These are phyloP conservation scores for Orthosia incerta DNA, from an alignment of 2,888 invertebrate species.

Conservation along the genomic window DNA sequence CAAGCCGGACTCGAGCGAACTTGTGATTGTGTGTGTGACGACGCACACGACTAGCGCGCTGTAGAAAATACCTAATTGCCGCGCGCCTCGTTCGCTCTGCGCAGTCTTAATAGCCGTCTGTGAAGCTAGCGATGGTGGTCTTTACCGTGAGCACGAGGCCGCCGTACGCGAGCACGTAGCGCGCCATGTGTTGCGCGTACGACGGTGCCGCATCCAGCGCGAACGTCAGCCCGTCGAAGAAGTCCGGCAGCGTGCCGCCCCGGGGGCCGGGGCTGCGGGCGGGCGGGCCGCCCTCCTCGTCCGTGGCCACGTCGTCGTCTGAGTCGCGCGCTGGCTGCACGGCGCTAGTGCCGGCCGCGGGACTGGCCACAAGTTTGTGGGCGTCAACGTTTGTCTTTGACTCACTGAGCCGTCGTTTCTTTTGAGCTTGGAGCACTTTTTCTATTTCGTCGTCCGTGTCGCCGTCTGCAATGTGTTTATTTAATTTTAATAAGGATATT, in stretches of 20 bases:
- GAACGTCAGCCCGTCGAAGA: conserved; percentile 88
- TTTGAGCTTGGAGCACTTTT: conserved; percentile 78
- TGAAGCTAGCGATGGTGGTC: neutral
- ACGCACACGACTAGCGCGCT: too few relatives aligned
- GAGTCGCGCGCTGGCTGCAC: neutral
- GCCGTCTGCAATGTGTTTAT: conserved; percentile 68
- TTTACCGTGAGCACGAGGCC: conserved; percentile 85
- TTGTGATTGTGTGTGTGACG: too few relatives aligned
- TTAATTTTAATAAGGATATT: neutral
- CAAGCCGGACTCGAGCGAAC: too few relatives aligned
- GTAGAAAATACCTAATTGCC: too few relatives aligned
- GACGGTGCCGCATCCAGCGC: conserved; percentile 74
- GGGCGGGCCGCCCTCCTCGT: conserved; percentile 27
- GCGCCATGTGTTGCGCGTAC: conserved; percentile 72
- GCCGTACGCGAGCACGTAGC: conserved; percentile 92
- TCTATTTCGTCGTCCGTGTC: conserved; percentile 93
- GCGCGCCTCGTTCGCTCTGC: too few relatives aligned
- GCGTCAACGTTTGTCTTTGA: neutral
- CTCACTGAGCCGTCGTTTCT: conserved; percentile 58
- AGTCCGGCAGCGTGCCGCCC: conserved; percentile 78
- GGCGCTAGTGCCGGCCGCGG: neutral
- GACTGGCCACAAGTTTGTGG: neutral
- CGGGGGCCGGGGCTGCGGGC: neutral
- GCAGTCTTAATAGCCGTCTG: too few relatives aligned
- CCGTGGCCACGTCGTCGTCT: conserved; percentile 55